phyloP scores from a whole-genome alignment of 2,113 vertebrate species.

The Puntigrus tetrazona region DNA sequence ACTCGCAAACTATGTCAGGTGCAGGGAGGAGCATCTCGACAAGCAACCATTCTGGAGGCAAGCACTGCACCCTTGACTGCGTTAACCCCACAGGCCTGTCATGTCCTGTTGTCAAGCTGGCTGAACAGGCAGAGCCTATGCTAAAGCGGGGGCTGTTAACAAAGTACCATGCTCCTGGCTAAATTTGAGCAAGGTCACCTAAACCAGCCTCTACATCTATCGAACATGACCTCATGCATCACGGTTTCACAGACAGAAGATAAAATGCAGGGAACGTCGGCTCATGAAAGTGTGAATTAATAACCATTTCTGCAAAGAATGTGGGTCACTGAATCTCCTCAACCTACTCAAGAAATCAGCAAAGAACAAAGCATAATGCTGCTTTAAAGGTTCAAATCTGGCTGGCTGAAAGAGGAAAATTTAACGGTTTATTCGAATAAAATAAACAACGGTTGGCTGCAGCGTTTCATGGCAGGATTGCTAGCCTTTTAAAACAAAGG shows the following conservation, averaged over 20 bases:
- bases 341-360: conserved; percentile 13
- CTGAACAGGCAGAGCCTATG: conserved; percentile 67
- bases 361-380: not conserved
- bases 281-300: conserved; percentile 27
- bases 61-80: conserved; percentile 64
- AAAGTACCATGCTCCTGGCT: conserved; percentile 69
- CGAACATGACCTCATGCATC: conserved; percentile 63
- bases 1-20: conserved; percentile 55
- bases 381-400: not conserved
- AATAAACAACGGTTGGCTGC: not conserved
- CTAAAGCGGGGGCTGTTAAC: conserved; percentile 61
- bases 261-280: conserved; percentile 47
- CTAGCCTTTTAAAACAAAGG: not conserved
- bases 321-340: conserved; percentile 33
- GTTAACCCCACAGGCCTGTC: conserved; percentile 74
- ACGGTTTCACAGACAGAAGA: conserved; percentile 58
- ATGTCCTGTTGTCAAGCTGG: conserved; percentile 74
- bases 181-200: conserved; percentile 60
- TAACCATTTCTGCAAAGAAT: conserved; percentile 29
- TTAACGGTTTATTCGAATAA: not conserved
- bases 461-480: not conserved
- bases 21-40: conserved; percentile 51
- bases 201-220: conserved; percentile 50
- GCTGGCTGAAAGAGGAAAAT: not conserved
- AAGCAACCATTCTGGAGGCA: conserved; percentile 64